These are phyloP conservation scores for Acipenser ruthenus DNA, from an alignment of 2,797 vertebrate genomes.

Conservation along the genomic window DNA sequence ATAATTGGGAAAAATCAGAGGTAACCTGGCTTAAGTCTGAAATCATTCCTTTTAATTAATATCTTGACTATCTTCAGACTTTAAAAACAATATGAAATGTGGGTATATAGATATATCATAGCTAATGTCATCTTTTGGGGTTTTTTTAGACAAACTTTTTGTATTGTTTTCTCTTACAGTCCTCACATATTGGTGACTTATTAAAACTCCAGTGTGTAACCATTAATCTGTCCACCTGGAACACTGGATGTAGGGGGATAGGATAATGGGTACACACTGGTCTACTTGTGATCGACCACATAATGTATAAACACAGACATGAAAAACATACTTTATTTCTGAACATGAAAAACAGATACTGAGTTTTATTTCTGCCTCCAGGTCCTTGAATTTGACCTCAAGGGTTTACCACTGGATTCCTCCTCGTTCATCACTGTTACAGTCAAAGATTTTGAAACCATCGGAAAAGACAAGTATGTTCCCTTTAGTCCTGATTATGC, in stretches of 20 bases:
- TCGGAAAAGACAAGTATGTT: conserved; percentile 94
- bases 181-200: not conserved
- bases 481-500: conserved; percentile 8
- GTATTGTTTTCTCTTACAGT: no score
- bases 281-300: no score
- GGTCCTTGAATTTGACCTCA: conserved; percentile 89
- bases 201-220: not conserved
- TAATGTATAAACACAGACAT: conserved; percentile 3
- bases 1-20: not conserved
- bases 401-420: conserved; percentile 69
- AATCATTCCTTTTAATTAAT: no score
- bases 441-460: conserved; percentile 93
- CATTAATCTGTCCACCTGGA: not conserved
- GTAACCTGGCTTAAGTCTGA: not conserved
- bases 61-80: no score
- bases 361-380: conserved; percentile 35
- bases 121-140: no score
- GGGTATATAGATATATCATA: no score
- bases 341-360: not conserved
- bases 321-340: not conserved
- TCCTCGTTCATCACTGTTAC: conserved; percentile 75
- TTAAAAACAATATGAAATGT: no score
- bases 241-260: not conserved
- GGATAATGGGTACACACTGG: no score
- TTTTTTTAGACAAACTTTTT: no score